phyloP scores from a whole-genome alignment of 2,113 vertebrate genomes.

The Bucco capensis region DNA sequence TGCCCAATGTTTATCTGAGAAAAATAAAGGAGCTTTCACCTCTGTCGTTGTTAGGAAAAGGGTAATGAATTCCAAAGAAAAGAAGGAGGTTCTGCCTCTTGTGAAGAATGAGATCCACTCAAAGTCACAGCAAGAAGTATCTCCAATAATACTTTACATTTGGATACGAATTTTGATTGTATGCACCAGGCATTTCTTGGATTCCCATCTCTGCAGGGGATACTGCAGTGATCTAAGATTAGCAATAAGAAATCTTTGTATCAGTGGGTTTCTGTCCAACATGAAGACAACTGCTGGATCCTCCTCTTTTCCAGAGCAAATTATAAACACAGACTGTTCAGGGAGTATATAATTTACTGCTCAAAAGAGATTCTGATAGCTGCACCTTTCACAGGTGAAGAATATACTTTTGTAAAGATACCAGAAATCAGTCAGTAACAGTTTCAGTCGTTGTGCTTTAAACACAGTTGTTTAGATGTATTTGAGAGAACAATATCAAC shows the following conservation, averaged over 20 bases:
- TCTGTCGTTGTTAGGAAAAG: not conserved
- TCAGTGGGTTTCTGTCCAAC: not conserved
- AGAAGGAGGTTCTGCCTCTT: not conserved
- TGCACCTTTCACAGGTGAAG: not conserved
- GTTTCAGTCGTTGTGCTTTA: not conserved
- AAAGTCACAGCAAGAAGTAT: not conserved
- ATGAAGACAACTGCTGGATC: not conserved
- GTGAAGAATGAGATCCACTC: not conserved
- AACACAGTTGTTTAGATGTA: not conserved
- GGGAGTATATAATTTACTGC: not conserved
- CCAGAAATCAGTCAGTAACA: not conserved
- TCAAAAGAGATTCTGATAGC: not conserved
- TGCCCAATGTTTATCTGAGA: no score
- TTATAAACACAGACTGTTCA: not conserved
- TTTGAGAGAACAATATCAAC: not conserved
- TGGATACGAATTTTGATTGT: not conserved
- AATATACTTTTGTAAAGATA: not conserved
- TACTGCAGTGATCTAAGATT: not conserved
- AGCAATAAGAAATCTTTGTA: not conserved
- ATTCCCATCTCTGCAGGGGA: not conserved
- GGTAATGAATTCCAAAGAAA: not conserved
- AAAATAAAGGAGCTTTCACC: not conserved
- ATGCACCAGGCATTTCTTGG: not conserved
- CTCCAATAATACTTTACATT: not conserved
- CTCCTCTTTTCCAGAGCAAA: not conserved